Conservation (phyloP, 2,113 vertebrate genomes). For the Mionectes macconnelli region DNA sequence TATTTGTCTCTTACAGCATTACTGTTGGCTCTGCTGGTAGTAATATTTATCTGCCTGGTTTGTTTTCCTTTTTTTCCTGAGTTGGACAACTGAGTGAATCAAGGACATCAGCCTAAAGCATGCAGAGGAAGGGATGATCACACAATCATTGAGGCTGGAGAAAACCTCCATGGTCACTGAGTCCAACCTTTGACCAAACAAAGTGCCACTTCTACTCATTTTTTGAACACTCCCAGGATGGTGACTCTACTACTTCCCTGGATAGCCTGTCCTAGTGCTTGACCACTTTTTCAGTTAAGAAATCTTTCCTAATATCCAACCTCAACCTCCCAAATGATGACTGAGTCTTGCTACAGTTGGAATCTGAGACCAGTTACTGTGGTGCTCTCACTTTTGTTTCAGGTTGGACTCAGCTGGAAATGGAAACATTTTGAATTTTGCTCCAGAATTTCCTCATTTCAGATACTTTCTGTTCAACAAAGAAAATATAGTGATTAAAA, state of each 20-base stretch:
- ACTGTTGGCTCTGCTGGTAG: slow-evolving; percentile 11
- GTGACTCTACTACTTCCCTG: not conserved
- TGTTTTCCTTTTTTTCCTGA: slow-evolving; percentile 7
- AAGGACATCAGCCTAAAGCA: not conserved
- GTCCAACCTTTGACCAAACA: not conserved
- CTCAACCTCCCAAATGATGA: not conserved
- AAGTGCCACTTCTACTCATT: not conserved
- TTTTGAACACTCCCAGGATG: not conserved
- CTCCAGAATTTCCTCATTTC: not conserved
- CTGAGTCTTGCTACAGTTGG: not conserved
- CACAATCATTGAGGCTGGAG: not conserved
- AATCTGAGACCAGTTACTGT: not conserved
- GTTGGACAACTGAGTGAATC: slow-evolving; percentile 22
- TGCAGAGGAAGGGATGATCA: not conserved
- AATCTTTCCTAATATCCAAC: not conserved
- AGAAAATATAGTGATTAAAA: not conserved
- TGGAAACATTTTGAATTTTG: not conserved
- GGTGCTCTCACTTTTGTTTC: not conserved
- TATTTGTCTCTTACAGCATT: slow-evolving; percentile 42
- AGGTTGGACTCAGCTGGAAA: not conserved
- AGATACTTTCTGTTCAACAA: not conserved
- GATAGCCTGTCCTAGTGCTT: not conserved
- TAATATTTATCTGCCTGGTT: slow-evolving; percentile 54
- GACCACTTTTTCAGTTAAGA: not conserved
- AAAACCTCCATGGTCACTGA: not conserved